A percentile compares a stretch with the other conserved stretches of the same genome.
Conservation (phyloP, 2,797 vertebrate genomes). For the Somateria mollissima region DNA sequence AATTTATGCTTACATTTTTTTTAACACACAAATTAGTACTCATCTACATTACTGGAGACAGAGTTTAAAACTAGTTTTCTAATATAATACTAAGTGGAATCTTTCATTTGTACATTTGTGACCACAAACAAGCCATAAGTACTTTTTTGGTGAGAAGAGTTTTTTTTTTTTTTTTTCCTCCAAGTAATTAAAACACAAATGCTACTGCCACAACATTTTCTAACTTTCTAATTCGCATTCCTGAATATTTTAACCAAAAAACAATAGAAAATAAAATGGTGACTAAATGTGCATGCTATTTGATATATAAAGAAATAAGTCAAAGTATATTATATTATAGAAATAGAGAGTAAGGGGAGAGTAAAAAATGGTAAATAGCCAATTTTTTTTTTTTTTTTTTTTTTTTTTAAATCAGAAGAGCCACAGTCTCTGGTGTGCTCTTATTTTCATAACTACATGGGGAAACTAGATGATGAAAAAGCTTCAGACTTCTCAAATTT, state of each 20-base stretch:
- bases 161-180: too few species aligned
- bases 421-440: background rate
- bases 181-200: background rate
- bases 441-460: background rate
- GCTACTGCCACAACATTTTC: background rate
- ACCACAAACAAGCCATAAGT: background rate
- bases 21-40: background rate
- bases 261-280: background rate
- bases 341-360: background rate
- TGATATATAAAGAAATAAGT: background rate
- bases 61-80: too few species aligned
- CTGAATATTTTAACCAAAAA: background rate
- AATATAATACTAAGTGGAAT: background rate
- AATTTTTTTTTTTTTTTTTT: background rate
- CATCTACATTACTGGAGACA: background rate
- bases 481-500: background rate
- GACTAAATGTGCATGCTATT: background rate
- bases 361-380: background rate
- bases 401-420: background rate
- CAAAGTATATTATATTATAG: background rate
- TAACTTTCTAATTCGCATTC: background rate
- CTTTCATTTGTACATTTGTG: background rate
- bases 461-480: background rate
- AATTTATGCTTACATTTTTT: slow-evolving; percentile 5
- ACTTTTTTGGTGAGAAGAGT: background rate